These are phyloP conservation scores for Tetragonisca angustula DNA, from an alignment of 2,888 invertebrate genomes.

Conservation along the genomic window DNA sequence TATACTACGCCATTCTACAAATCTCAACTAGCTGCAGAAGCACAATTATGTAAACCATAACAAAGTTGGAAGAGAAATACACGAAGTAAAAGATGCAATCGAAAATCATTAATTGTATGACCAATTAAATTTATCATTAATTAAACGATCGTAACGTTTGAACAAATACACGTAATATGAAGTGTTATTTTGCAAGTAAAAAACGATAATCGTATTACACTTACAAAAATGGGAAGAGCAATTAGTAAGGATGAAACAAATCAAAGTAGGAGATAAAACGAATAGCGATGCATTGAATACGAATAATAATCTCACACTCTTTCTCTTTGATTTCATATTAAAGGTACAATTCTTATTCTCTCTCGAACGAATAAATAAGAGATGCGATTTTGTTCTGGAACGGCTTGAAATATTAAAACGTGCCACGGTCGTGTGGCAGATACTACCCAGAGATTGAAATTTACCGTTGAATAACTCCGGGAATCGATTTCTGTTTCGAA, in stretches of 20 bases:
- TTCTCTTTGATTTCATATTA: background rate
- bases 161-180: background rate
- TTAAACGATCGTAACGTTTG: background rate
- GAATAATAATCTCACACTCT: background rate
- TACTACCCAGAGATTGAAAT: background rate
- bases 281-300: background rate
- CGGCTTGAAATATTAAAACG: background rate
- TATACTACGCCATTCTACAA: background rate
- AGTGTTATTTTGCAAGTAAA: background rate
- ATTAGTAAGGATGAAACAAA: background rate
- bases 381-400: background rate
- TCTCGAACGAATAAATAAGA: background rate
- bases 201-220: background rate
- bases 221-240: background rate
- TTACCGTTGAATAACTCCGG: background rate
- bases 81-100: background rate
- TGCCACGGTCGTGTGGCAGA: background rate
- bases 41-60: background rate
- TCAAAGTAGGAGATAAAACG: background rate
- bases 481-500: constrained; percentile 4
- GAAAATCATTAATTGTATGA: background rate
- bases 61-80: background rate
- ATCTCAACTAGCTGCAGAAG: background rate
- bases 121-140: no score
- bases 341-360: background rate